Conservation (phyloP, 1,140 invertebrate species). For the Megathymus violae region DNA sequence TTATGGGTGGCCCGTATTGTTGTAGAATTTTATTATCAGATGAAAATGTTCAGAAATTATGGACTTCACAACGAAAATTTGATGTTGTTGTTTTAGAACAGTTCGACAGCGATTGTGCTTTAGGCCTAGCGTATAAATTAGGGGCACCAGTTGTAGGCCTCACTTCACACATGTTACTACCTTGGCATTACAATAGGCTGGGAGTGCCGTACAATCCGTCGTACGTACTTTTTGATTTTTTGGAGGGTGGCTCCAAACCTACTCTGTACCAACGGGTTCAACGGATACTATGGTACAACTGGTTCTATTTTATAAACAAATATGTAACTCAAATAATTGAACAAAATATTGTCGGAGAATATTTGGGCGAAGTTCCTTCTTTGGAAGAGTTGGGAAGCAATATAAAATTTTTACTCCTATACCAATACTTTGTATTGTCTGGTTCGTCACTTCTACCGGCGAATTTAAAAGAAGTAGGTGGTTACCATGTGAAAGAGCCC, state of each 20-base stretch:
- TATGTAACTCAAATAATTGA: conserved; percentile 25
- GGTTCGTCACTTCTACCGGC: conserved; percentile 84
- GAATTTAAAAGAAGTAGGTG: conserved; percentile 87
- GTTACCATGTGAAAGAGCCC: conserved; percentile 85
- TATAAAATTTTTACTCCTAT: conserved; percentile 27
- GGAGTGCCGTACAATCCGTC: conserved; percentile 84
- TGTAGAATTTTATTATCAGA: conserved; percentile 71
- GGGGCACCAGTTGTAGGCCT: conserved; percentile 86
- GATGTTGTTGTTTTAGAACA: conserved; percentile 88
- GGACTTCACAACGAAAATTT: conserved; percentile 79
- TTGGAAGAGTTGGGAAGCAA: conserved; percentile 27
- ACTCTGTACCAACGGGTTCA: conserved; percentile 44
- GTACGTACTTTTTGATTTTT: conserved; percentile 80
- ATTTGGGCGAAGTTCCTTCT: conserved; percentile 19
- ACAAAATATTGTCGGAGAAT: conserved; percentile 11
- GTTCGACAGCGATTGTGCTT: conserved; percentile 88
- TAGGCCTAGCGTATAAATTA: conserved; percentile 85
- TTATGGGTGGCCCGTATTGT: conserved; percentile 23
- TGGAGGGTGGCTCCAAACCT: conserved; percentile 82
- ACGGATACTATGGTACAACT: conserved; percentile 16
- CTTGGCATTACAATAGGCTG: conserved; percentile 84
- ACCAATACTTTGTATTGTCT: conserved; percentile 84
- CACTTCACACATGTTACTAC: conserved; percentile 83
- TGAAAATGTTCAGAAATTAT: conserved; percentile 73
- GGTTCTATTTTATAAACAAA: conserved; percentile 29